Evolutionary conservation across 1,140 invertebrate species (phyloP).

Genomic region (Monochamus saltuarius): DNA sequence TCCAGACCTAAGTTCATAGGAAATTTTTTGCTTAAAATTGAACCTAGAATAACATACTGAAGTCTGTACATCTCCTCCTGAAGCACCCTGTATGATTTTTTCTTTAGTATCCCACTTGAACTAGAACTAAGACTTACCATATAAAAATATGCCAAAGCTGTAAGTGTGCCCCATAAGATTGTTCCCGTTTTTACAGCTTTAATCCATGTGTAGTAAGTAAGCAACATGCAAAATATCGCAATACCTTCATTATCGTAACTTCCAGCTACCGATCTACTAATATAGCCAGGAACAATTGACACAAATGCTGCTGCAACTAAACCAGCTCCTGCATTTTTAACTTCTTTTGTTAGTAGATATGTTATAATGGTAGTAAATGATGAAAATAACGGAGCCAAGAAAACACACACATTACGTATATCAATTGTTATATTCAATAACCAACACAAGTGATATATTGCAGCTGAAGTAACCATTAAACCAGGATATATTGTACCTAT

Average conservation of each 20-base stretch:
- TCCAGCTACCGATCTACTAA: constrained; percentile 94
- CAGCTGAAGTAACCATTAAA: constrained; percentile 95
- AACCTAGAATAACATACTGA: too few relatives aligned
- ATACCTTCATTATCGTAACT: constrained; percentile 99
- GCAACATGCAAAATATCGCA: constrained; percentile 97
- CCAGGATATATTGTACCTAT: constrained; percentile 95
- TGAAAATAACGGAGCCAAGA: constrained; percentile 95
- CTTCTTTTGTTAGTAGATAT: constrained; percentile 93
- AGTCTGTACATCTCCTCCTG: too few relatives aligned
- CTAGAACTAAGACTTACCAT: constrained; percentile 76
- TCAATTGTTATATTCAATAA: constrained; percentile 93
- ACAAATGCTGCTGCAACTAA: constrained; percentile 93
- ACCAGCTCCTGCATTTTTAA: constrained; percentile 89
- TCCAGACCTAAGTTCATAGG: too few relatives aligned
- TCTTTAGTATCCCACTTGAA: too few relatives aligned
- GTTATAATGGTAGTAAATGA: constrained; percentile 95
- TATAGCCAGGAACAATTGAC: constrained; percentile 96
- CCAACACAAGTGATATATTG: constrained; percentile 85
- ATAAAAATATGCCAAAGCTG: constrained; percentile 95
- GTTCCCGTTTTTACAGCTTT: constrained; percentile 96
- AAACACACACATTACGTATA: constrained; percentile 97
- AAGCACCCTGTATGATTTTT: too few relatives aligned
- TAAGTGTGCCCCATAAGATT: constrained; percentile 87
- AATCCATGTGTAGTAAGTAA: constrained; percentile 98
- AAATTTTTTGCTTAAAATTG: too few relatives aligned